These are phyloP conservation scores for Ormyrus rosae DNA, from an alignment of 2,888 invertebrate genomes.

Conservation along the genomic window DNA sequence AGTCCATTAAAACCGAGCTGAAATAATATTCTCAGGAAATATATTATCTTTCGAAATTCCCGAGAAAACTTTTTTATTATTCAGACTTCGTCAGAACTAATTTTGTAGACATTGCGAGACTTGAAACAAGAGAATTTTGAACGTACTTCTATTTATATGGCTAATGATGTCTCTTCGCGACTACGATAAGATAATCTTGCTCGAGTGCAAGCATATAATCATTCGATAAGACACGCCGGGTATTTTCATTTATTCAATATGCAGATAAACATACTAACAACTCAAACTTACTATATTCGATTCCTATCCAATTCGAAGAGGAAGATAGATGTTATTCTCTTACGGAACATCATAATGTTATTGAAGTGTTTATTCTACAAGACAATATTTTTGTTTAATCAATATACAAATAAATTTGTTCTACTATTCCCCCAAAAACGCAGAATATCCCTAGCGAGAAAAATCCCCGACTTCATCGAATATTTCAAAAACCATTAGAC, in stretches of 20 bases:
- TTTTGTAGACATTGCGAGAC: constrained; percentile 9
- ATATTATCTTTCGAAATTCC: not conserved
- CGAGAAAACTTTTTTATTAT: constrained; percentile 8
- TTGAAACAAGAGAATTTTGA: constrained; percentile 8
- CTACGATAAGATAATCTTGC: constrained; percentile 29
- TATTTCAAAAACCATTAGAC: too few relatives aligned
- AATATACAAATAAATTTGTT: too few relatives aligned
- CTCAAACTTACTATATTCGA: too few relatives aligned
- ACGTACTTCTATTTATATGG: constrained; percentile 33
- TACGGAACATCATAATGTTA: too few relatives aligned
- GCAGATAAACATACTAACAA: too few relatives aligned
- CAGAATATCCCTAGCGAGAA: too few relatives aligned
- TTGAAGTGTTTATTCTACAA: too few relatives aligned
- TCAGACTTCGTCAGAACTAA: constrained; percentile 3
- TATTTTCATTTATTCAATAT: too few relatives aligned
- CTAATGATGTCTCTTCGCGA: constrained; percentile 19
- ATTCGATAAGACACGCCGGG: constrained; percentile 13
- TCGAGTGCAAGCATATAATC: constrained; percentile 12
- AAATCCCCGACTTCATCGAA: too few relatives aligned
- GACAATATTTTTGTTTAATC: too few relatives aligned
- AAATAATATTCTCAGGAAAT: not conserved
- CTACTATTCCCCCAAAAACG: too few relatives aligned
- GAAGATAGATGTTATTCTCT: not conserved
- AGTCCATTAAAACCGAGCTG: too few relatives aligned
- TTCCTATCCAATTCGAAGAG: not conserved